Base-by-base conservation (phyloP, 2,888 invertebrate species). In the Drosophila birchii region DNA sequence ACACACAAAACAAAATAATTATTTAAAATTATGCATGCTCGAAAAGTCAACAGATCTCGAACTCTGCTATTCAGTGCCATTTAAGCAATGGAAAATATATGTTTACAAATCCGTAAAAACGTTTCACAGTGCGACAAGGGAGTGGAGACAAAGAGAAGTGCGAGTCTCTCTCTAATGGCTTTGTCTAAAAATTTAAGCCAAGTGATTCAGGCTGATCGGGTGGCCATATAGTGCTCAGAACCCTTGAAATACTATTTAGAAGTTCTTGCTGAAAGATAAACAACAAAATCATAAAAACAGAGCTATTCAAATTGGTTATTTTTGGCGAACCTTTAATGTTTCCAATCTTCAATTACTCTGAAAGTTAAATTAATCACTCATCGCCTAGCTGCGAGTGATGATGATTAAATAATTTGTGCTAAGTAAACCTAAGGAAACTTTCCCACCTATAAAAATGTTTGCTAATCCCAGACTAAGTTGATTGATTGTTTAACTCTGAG, bases 11-110 rank as follows among this genome's bases (percentile, higher is more conserved):
- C 29, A 8, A 29, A 29, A 57, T 61, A 47, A 53, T 53, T 64
- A 66, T 62, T 71, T 69, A 58, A 75, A 76, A 61, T 69, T 76
- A 76, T 75, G 64, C 70, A 76, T 69, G 76, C 60, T 71, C 67
- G 23, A 51, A 70, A 71, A 57, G 51, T 47, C 62, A 62, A 62
- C 56, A 45, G 57, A 47, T 36, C 59, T 47, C 58, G 51, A 74
- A 74, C 73, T 74, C 39, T 56, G 71, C 18, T 47, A 67, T 54
- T 54, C 59, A 69, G 75, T 76, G 75, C 47, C 76, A 64, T 70
- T 76, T 63, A 16, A 76, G 44, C 75, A 51, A 76, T 57, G 60
- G 64, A 60, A 53, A 63, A 56, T 51, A 62, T 62, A 57, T 53
- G 56, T 66, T 66, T 66, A 67, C 66, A 41, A 64, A 55, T 66